phyloP scores from a whole-genome alignment of 1,140 invertebrate genomes.

The Nasonia giraulti region DNA sequence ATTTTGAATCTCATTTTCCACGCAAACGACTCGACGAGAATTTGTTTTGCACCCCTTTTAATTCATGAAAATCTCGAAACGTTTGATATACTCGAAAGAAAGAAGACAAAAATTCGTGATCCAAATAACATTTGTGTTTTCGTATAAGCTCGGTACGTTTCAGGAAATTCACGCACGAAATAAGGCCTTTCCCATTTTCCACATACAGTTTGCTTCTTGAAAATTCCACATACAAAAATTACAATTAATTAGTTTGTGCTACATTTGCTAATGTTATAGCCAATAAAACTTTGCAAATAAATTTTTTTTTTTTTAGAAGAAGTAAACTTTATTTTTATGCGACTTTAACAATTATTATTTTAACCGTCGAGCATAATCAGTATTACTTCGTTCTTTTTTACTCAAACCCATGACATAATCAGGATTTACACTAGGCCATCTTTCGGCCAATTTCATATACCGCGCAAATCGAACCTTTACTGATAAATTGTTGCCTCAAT shows the following conservation, averaged over 20 bases:
- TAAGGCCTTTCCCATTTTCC: constrained; percentile 30
- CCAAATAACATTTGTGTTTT: not conserved
- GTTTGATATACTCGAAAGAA: not conserved
- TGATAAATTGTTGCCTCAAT: no score
- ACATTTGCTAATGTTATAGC: no score
- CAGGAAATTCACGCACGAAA: constrained; percentile 18
- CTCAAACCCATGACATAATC: not conserved
- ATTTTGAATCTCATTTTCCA: constrained; percentile 31
- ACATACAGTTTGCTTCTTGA: constrained; percentile 6
- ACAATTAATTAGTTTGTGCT: no score
- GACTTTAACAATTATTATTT: constrained; percentile 13
- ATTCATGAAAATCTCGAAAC: not conserved
- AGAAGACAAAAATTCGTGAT: not conserved
- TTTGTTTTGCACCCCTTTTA: constrained; percentile 1
- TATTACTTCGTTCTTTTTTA: not conserved
- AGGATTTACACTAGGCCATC: not conserved
- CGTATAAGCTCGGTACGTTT: constrained; percentile 44
- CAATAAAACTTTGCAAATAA: not conserved
- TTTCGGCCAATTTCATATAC: no score
- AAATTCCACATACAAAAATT: not conserved
- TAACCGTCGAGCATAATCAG: not conserved
- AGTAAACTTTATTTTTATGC: not conserved
- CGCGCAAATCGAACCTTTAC: no score
- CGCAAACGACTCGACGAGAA: not conserved
- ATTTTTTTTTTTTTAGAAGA: not conserved